Evolutionary conservation across 2,113 vertebrate genomes (phyloP).

Genomic region (Ailurus styani): DNA sequence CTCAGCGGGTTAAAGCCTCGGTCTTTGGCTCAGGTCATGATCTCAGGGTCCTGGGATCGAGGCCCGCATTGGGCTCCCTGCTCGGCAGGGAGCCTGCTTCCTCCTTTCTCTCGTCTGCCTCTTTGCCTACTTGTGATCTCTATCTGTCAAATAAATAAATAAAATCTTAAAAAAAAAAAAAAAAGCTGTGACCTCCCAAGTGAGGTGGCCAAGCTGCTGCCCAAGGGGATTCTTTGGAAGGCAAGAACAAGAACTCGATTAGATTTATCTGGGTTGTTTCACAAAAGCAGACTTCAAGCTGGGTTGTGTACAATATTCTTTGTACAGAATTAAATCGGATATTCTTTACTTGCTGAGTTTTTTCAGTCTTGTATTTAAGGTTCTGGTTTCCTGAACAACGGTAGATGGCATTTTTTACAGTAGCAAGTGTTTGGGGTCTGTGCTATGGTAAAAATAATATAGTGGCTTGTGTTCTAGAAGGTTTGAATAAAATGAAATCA

Average conservation of each 20-base stretch:
- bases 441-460: not conserved
- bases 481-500: not conserved
- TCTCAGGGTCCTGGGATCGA: no score
- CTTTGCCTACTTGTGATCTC: no score
- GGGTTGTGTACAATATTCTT: not conserved
- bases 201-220: no score
- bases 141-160: no score
- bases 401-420: not conserved
- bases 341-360: not conserved
- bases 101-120: no score
- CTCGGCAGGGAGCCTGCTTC: no score
- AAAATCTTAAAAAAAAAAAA: no score
- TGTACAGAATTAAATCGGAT: not conserved
- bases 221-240: not conserved
- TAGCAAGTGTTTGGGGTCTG: not conserved
- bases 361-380: not conserved
- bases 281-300: not conserved
- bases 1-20: no score
- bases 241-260: not conserved
- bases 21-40: no score
- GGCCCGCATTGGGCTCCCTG: no score
- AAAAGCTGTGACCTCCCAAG: not conserved
- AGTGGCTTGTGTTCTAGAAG: not conserved
- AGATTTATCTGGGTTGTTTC: not conserved
- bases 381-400: not conserved